Base-by-base conservation (phyloP, 1,140 invertebrate genomes). In the Cotesia vestalis region DNA sequence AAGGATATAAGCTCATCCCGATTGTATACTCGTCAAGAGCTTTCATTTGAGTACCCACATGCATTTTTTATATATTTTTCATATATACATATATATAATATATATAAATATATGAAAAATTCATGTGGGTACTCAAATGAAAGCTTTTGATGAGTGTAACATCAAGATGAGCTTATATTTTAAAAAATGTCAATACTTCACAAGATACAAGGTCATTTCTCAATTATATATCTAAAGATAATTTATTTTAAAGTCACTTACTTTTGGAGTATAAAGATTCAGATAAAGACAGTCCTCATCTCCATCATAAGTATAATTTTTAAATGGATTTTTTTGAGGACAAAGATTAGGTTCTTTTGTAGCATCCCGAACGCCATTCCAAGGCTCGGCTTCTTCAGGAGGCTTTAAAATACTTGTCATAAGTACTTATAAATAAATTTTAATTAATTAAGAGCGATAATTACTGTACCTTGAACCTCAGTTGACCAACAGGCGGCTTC, bases 241-340 rank as follows among this genome's bases (percentile, higher is more conserved):
- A 0, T 17, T 27, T 27, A 27, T 27, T 27, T 27, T 27, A 2
- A 27, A 27, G 1, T 2, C 4, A 27, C 1, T 69, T 72, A 78
- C 77, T 66, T 82, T 70, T 0, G 91, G 91, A 9, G 87, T 88
- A 75, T 90, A 91, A 4, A 94, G 89, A 68, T 92, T 92, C 1
- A 94, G 77, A 69, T 89, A 89, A 0, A 94, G 82, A 76, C 92
- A 93, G 78, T 94, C 90, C 80, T 93, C 92, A 27, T 84, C 77
- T 12, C 88, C 88, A 1, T 35, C 27, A 8, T 69, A 66, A n/a
- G 12, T 3, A 9, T 35, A 38, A 9, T 12, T 66, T 36, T 66
- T 35, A 4, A 6, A 27, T 27, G 27, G 14, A 62, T 66, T 69
- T 34, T 73, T 46, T 63, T 78, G 77, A 4, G 75, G 57, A 36